phyloP scores from a whole-genome alignment of 2,888 invertebrate species.

The Agonopterix arenella region DNA sequence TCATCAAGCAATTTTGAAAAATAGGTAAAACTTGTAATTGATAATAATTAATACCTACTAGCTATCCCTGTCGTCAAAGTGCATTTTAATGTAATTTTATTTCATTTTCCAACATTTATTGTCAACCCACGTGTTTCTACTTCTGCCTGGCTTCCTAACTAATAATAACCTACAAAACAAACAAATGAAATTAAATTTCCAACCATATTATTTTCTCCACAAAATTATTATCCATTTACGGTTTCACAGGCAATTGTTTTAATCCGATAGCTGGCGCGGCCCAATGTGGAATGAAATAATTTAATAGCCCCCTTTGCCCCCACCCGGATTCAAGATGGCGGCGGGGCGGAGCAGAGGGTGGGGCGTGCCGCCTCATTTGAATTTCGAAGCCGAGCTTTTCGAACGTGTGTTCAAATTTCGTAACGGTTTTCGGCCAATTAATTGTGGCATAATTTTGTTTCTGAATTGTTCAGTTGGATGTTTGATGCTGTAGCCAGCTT shows the following conservation, averaged over 20 bases:
- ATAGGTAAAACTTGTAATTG: no score
- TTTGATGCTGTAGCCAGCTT: constrained; percentile 35
- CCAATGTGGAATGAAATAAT: constrained; percentile 75
- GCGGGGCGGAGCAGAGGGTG: constrained; percentile 67
- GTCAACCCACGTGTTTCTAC: no score
- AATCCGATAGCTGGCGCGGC: constrained; percentile 72
- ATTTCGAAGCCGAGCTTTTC: constrained; percentile 70
- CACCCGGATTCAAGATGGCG: constrained; percentile 69
- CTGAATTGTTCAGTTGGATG: constrained; percentile 30
- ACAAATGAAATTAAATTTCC: constrained; percentile 45
- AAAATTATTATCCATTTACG: constrained; percentile 75
- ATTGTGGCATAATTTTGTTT: constrained; percentile 67
- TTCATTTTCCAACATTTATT: no score
- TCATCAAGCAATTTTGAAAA: no score
- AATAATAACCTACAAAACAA: constrained; percentile 4
- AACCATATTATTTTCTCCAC: constrained; percentile 65
- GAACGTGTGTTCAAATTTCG: constrained; percentile 66
- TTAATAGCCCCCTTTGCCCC: constrained; percentile 62
- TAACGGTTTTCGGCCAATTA: constrained; percentile 72
- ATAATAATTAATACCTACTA: no score
- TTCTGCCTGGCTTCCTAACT: no score
- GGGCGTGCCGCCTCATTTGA: constrained; percentile 75
- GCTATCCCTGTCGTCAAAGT: no score
- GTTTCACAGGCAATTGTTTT: constrained; percentile 74
- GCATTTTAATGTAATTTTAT: no score